Evolutionary conservation across 2,888 invertebrate species (phyloP), one percentile per base, ranked within the genome.

Genomic region (Hartigia nigra): DNA sequence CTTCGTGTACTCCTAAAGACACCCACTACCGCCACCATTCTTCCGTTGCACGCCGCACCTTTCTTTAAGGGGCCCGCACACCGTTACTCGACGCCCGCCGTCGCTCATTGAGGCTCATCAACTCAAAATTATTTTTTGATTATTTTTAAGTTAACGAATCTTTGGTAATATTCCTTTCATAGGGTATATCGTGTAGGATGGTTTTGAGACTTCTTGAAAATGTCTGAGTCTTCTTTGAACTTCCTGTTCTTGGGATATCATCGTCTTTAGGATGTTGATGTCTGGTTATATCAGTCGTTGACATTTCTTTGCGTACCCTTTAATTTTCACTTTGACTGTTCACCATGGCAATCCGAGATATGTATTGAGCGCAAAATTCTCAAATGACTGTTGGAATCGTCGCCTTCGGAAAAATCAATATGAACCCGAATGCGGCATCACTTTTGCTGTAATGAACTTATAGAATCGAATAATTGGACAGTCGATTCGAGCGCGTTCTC

Each of bases 41-140:
- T 72, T 32, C 72, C 72, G 36, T 69, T 78, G 74, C 74, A 72
- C 36, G 75, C 80, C 80, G 80, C 82, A 77, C 77, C 81, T 81
- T 76, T 55, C 82, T 77, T 81, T 81, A 23, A 72, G 31, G 31
- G 69, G 55, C n/a, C 31, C 31, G 32, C 72, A 72, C 72, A 72
- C 55, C 23, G 55, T 5, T 55, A 55, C 55, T 23, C 55, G 55
- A 9, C 55, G 14, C 55, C 39, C 23, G 14, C 5, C 23, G 23
- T 55, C 55, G 14, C 9, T 55, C 9, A 9, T 55, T 23, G 55
- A 55, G 55, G 23, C 55, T 39, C 39, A 23, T 39, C 39, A 14
- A 39, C 14, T 14, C 5, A 39, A 5, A 5, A 39, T 14, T 39
- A 39, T 39, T 39, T 39, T 39, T 14, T 4, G 4, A 39, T 14